phyloP scores from a whole-genome alignment of 2,113 vertebrate genomes.

The Cyphomyrus plagiostoma region DNA sequence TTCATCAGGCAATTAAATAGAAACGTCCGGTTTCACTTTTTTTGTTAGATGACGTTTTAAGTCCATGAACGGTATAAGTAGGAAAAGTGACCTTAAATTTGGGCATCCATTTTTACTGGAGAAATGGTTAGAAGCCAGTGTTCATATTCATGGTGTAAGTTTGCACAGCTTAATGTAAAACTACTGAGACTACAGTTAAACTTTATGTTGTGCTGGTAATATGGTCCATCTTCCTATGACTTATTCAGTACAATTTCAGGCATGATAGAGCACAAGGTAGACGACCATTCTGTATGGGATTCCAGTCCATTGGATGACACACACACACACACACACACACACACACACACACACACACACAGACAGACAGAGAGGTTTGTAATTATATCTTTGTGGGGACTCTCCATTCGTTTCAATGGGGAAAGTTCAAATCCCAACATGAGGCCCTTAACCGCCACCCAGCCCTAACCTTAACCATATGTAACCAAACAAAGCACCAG shows the following conservation, averaged over 20 bases:
- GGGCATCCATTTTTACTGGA: background rate
- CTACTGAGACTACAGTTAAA: background rate
- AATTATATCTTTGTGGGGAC: background rate
- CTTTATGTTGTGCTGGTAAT: background rate
- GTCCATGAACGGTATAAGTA: background rate
- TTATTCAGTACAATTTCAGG: background rate
- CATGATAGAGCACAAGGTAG: background rate
- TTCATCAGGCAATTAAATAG: background rate
- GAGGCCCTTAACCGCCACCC: no score
- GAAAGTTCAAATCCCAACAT: no score
- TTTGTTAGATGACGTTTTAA: background rate
- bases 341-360: no score
- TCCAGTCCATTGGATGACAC: background rate
- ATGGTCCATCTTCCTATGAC: background rate
- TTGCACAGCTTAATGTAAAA: background rate
- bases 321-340: background rate
- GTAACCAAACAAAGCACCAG: no score
- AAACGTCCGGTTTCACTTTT: background rate
- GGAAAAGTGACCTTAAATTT: background rate
- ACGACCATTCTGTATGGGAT: background rate
- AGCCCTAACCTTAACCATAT: no score
- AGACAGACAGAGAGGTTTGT: background rate
- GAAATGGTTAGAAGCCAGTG: background rate
- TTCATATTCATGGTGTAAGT: background rate
- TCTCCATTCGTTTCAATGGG: no score